A percentile compares a stretch with the other conserved stretches of the same genome.
phyloP scores from a whole-genome alignment of 2,888 invertebrate genomes.

The Thereva unica region DNA sequence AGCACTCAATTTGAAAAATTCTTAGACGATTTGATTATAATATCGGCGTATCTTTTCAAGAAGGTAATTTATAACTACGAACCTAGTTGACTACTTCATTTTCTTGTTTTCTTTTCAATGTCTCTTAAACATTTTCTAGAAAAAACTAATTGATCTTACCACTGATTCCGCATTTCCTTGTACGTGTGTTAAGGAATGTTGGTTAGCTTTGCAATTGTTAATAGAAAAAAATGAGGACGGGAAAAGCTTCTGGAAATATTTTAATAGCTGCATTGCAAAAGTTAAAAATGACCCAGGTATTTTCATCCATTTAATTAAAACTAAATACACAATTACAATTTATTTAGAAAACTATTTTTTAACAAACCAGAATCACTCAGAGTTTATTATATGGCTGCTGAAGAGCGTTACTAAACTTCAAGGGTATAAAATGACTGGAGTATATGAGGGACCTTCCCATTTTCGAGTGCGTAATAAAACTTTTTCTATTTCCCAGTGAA shows the following conservation, averaged over 20 bases:
- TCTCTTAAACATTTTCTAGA: constrained; percentile 45
- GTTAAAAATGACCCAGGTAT: constrained; percentile 47
- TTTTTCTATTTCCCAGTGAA: constrained; percentile 6
- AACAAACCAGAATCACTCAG: constrained; percentile 45
- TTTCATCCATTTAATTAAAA: constrained; percentile 6
- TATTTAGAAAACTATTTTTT: constrained; percentile 44
- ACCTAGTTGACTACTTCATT: too few species aligned
- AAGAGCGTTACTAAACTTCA: constrained; percentile 58
- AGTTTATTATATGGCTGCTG: constrained; percentile 59
- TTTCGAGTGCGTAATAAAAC: constrained; percentile 34
- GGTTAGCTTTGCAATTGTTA: constrained; percentile 61
- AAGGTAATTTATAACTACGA: constrained; percentile 41
- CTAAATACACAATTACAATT: neutral
- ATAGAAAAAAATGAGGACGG: constrained; percentile 52
- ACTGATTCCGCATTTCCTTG: constrained; percentile 63
- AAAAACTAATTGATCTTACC: constrained; percentile 56
- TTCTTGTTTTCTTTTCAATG: neutral
- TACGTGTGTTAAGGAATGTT: constrained; percentile 63
- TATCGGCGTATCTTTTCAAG: constrained; percentile 48
- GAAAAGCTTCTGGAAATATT: constrained; percentile 58
- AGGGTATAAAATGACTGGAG: constrained; percentile 53
- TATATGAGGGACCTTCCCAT: constrained; percentile 48
- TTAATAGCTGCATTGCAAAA: constrained; percentile 54
- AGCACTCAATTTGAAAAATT: constrained; percentile 47
- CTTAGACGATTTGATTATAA: constrained; percentile 48